Percentiles rank a stretch among this genome's conserved stretches.
phyloP scores from a whole-genome alignment of 2,797 vertebrate genomes.

The Platyrinchus mystaceus region DNA sequence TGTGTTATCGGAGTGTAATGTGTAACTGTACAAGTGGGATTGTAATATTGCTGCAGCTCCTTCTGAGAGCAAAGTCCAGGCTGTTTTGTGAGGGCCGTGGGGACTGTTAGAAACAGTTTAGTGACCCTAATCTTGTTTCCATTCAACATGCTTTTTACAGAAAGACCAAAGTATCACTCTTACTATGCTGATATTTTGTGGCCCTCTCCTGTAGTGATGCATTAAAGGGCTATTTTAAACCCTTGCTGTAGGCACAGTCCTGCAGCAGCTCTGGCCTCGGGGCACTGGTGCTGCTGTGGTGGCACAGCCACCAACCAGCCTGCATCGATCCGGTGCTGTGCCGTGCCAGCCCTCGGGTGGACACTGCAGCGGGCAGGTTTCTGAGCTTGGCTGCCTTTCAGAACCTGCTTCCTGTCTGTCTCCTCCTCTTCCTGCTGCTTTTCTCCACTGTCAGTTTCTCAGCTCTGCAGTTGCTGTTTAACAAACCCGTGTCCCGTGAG shows the following conservation, averaged over 20 bases:
- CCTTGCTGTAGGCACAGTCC: not conserved
- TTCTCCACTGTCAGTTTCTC: not conserved
- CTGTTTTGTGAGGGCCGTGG: not conserved
- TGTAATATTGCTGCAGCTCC: not conserved
- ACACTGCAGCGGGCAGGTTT: not conserved
- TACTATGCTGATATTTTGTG: not conserved
- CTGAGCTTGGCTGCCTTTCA: slow-evolving; percentile 12
- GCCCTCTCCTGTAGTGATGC: not conserved
- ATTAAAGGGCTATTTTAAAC: not conserved
- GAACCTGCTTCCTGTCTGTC: slow-evolving; percentile 32
- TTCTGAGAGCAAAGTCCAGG: not conserved
- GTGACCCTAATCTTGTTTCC: not conserved
- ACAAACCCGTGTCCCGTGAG: not conserved
- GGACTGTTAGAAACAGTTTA: not conserved
- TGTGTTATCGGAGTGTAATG: not conserved
- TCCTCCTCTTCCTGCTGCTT: slow-evolving; percentile 8
- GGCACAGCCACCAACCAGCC: fast-evolving
- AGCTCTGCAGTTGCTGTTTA: not conserved
- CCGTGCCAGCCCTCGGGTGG: not conserved
- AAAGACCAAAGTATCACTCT: not conserved
- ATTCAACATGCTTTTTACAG: not conserved
- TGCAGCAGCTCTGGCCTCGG: not conserved
- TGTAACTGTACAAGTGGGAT: not conserved
- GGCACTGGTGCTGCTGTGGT: not conserved
- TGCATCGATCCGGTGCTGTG: fast-evolving